A percentile compares a stretch with the other conserved stretches of the same genome.
These are phyloP conservation scores for Patella caerulea DNA, from an alignment of 2,888 invertebrate genomes.

Conservation along the genomic window DNA sequence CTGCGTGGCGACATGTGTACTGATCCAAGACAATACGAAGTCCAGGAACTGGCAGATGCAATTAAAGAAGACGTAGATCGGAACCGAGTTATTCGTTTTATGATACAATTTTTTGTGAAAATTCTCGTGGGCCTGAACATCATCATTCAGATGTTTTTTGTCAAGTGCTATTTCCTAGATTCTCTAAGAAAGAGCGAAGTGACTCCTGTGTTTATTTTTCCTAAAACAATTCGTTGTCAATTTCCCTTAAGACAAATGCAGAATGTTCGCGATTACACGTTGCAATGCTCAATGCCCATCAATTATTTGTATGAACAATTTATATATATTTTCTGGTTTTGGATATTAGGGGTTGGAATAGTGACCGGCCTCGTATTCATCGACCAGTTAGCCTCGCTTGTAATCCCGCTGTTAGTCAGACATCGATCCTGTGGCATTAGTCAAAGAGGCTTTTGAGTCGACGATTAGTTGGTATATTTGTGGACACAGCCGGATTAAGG, in stretches of 20 bases:
- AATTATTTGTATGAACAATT: not conserved
- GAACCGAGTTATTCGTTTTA: not conserved
- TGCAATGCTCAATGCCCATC: not conserved
- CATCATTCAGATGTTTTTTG: not conserved
- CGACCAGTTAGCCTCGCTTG: not conserved
- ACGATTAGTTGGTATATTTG: not conserved
- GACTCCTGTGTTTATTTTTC: not conserved
- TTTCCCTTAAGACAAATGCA: not conserved
- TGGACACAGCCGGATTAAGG: too few relatives aligned
- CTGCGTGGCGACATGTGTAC: not conserved
- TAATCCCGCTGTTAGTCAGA: not conserved
- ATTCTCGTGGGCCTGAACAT: not conserved
- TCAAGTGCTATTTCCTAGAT: not conserved
- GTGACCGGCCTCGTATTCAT: not conserved
- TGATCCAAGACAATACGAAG: not conserved
- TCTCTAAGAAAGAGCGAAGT: not conserved
- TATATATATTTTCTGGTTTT: not conserved
- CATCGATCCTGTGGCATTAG: not conserved
- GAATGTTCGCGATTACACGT: not conserved
- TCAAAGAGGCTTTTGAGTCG: not conserved
- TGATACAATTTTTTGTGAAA: not conserved
- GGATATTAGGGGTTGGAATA: not conserved
- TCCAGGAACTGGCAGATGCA: not conserved
- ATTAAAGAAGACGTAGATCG: not conserved
- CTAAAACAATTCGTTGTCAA: not conserved